phyloP scores from a whole-genome alignment of 1,140 invertebrate genomes.

The Aphelenchoides avenae region DNA sequence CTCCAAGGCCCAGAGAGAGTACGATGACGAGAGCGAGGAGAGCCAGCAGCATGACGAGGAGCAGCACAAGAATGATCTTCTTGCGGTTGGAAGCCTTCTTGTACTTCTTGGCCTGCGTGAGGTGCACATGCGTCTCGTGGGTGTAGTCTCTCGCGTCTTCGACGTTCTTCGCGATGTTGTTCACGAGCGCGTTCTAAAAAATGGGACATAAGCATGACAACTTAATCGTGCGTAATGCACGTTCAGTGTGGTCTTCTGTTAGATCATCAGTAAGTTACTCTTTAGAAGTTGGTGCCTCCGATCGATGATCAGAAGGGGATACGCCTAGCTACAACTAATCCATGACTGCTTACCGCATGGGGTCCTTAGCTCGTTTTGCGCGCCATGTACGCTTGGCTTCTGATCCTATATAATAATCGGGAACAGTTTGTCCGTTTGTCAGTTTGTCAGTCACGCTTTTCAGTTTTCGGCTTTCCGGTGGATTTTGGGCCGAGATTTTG shows the following conservation, averaged over 20 bases:
- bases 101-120: constrained; percentile 17
- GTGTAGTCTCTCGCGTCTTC: constrained; percentile 27
- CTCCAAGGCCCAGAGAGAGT: neutral
- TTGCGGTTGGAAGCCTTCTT: constrained; percentile 28
- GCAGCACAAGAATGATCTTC: constrained; percentile 14
- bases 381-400: no score
- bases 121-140: constrained; percentile 14
- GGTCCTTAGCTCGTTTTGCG: no score
- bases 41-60: constrained; percentile 6
- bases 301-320: no score
- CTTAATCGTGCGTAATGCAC: neutral
- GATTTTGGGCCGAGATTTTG: no score
- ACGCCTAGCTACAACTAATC: no score
- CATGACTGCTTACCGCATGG: no score
- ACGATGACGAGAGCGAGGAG: neutral
- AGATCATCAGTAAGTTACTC: no score
- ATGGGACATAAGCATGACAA: neutral
- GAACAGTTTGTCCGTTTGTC: no score
- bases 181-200: constrained; percentile 25
- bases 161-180: constrained; percentile 30
- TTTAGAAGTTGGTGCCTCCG: no score
- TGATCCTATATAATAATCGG: no score
- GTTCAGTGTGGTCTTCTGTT: neutral
- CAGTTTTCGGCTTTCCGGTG: no score
- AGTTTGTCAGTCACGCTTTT: no score